Conservation (phyloP, 2,113 vertebrate species). For the Euleptes europaea region DNA sequence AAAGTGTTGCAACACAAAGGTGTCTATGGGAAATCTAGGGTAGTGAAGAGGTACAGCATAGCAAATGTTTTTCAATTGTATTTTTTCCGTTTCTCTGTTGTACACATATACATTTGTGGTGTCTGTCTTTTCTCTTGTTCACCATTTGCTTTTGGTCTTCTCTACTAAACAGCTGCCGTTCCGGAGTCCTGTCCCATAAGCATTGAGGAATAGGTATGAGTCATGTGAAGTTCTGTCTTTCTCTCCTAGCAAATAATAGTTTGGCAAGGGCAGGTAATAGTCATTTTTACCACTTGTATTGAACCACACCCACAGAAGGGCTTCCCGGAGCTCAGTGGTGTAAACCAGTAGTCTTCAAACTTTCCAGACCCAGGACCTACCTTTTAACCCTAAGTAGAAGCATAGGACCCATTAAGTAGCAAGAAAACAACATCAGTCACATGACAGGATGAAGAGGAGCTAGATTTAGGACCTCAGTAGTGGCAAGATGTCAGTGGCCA, state of each 20-base stretch:
- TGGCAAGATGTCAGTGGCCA: too few species aligned
- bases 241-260: not conserved
- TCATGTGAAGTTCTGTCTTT: constrained; percentile 27
- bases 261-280: not conserved
- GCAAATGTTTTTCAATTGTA: not conserved
- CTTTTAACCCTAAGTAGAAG: too few species aligned
- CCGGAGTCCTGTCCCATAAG: constrained; percentile 92
- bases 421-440: too few species aligned
- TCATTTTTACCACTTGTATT: not conserved
- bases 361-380: too few species aligned
- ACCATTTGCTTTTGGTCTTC: constrained; percentile 84
- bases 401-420: too few species aligned
- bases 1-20: not conserved
- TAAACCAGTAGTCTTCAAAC: too few species aligned
- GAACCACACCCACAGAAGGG: not conserved
- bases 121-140: constrained; percentile 49
- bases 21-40: not conserved
- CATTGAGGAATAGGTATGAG: constrained; percentile 95
- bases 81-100: not conserved
- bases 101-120: constrained; percentile 7
- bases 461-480: too few species aligned
- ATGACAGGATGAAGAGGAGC: too few species aligned
- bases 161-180: constrained; percentile 81
- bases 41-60: not conserved
- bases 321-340: not conserved